Conservation (phyloP, 1,140 invertebrate species). For the Apolygus lucorum region DNA sequence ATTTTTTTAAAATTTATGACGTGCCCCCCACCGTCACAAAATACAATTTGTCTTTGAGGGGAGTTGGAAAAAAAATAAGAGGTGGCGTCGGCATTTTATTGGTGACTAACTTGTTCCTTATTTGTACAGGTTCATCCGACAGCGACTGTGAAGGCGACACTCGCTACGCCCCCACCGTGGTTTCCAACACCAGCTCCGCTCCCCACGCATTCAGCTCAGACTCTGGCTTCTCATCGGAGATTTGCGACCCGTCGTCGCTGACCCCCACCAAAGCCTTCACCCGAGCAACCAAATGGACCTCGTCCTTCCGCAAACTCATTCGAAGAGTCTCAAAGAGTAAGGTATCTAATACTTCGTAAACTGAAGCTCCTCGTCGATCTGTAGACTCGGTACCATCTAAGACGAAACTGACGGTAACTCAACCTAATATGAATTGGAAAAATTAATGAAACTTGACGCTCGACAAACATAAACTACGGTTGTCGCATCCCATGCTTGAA, state of each 20-base stretch:
- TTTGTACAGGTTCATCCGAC: conserved; percentile 4
- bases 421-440: neutral
- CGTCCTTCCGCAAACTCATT: conserved; percentile 46
- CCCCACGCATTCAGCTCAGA: conserved; percentile 44
- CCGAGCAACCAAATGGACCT: conserved; percentile 44
- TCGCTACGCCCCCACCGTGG: conserved; percentile 27
- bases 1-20: too few species aligned
- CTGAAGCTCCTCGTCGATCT: neutral
- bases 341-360: conserved; percentile 23
- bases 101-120: neutral
- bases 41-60: too few species aligned
- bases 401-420: neutral
- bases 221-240: conserved; percentile 42
- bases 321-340: conserved; percentile 40
- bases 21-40: too few species aligned
- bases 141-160: conserved; percentile 23
- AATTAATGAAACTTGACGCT: neutral
- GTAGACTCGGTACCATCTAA: neutral
- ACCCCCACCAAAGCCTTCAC: conserved; percentile 37
- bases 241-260: conserved; percentile 32
- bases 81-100: too few species aligned
- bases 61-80: too few species aligned
- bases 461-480: neutral
- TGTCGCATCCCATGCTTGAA: neutral
- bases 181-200: conserved; percentile 25